Base-by-base conservation (phyloP, 2,888 invertebrate genomes). In the Byasa hedistus region DNA sequence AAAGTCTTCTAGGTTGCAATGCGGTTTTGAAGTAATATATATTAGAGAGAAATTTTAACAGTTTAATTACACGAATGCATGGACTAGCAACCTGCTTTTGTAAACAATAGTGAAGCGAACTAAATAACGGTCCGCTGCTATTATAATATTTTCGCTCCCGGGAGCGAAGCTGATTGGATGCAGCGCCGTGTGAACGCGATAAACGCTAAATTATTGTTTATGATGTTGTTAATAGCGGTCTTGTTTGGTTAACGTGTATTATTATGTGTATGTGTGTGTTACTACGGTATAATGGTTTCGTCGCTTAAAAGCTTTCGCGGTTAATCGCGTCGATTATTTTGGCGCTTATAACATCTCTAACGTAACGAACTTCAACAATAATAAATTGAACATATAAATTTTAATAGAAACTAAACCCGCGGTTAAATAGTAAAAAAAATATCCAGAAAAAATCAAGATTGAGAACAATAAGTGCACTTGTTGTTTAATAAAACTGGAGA, bases 231-330 rank as follows among this genome's bases (percentile, higher is more conserved):
- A 79, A 80, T 79, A 78, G 73, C 66, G 61, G 51, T 63, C 65
- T 69, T 62, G 66, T 62, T 65, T 65, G 64, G 51, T 57, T 54
- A 61, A 66, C 57, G 66, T 61, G 59, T 63, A 48, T 39, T 32
- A 52, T 62, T 57, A 51, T 57, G 27, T 67, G 23, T 62, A 59
- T 60, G 36, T 57, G 57, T 61, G 48, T 27, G 61, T 52, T 66
- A 66, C 61, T 65, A 55, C 61, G 72, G 72, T 80, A 75, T 80
- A 80, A 82, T 81, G 77, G 78, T 66, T 74, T 72, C 74, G 73
- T 72, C 74, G 81, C 80, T 84, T 85, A 85, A 85, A 86, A 86
- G 86, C 84, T 84, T 86, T 84, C 81, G 79, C 77, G 79, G 80
- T 79, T 84, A 83, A 84, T 80, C 81, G 72, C 68, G 78, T 76